phyloP scores from a whole-genome alignment of 2,797 vertebrate species.

The Hypotaenidia philippensis region DNA sequence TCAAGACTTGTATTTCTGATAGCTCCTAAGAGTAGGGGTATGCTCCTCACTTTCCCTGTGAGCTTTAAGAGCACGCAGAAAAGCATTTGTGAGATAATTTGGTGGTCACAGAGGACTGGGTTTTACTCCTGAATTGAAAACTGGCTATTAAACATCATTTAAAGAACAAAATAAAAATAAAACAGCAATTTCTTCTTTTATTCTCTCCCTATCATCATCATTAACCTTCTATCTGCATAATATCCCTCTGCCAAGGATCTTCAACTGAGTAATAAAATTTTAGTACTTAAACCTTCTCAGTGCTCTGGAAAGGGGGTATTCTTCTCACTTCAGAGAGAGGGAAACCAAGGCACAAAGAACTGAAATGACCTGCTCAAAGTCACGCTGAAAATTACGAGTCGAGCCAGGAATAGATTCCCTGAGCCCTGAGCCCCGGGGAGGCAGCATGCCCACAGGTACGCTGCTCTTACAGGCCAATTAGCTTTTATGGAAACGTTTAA shows the following conservation, averaged over 20 bases:
- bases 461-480: conserved; percentile 56
- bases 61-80: neutral
- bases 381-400: conserved; percentile 16
- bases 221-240: conserved; percentile 69
- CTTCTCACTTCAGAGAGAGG: conserved; percentile 18
- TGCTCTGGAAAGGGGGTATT: conserved; percentile 10
- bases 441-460: neutral
- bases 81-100: neutral
- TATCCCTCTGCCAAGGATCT: conserved; percentile 45
- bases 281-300: conserved; percentile 51
- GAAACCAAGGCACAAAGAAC: conserved; percentile 51
- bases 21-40: neutral
- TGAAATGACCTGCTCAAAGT: conserved; percentile 54
- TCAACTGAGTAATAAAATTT: conserved; percentile 50
- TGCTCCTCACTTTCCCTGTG: neutral
- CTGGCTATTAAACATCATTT: conserved; percentile 65
- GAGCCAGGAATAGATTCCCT: conserved; percentile 37
- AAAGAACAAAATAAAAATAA: conserved; percentile 72
- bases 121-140: conserved; percentile 64
- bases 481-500: conserved; percentile 71
- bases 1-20: neutral
- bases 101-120: conserved; percentile 56
- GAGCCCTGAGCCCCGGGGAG: neutral
- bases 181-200: conserved; percentile 63
- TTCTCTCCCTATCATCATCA: conserved; percentile 55